These are phyloP conservation scores for Salpingus planirostris DNA, from an alignment of 2,888 invertebrate species.

Conservation along the genomic window DNA sequence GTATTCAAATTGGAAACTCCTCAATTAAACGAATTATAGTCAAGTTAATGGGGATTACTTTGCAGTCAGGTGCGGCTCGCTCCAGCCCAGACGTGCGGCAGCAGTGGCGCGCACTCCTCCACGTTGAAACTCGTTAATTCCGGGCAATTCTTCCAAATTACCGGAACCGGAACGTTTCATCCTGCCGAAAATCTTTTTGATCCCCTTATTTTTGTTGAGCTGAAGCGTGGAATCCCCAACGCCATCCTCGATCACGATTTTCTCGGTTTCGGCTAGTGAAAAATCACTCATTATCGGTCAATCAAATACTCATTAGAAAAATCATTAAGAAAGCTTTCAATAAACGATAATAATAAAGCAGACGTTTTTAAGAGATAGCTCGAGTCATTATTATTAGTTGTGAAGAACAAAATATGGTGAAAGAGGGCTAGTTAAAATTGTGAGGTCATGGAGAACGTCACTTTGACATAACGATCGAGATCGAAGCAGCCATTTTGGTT, in stretches of 20 bases:
- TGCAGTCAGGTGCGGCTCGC: slow-evolving; percentile 32
- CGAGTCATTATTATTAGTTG: slow-evolving; percentile 26
- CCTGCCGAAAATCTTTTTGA: slow-evolving; percentile 60
- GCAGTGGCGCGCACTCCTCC: slow-evolving; percentile 68
- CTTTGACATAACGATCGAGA: too few species aligned
- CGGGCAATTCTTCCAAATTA: slow-evolving; percentile 55
- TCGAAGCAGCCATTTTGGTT: too few species aligned
- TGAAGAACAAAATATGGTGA: too few species aligned
- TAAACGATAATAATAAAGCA: slow-evolving; percentile 5
- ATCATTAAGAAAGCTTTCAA: slow-evolving; percentile 1
- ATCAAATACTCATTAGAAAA: neutral
- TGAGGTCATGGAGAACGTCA: too few species aligned
- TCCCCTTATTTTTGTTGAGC: slow-evolving; percentile 49
- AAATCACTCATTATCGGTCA: neutral
- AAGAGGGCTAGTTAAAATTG: too few species aligned
- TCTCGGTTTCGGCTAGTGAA: slow-evolving; percentile 53
- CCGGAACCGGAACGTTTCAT: slow-evolving; percentile 62
- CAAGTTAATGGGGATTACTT: neutral
- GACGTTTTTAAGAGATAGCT: slow-evolving; percentile 19
- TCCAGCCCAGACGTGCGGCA: slow-evolving; percentile 59
- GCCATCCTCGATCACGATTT: slow-evolving; percentile 43
- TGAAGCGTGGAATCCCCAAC: slow-evolving; percentile 35
- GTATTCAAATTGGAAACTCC: too few species aligned
- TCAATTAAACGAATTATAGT: neutral
- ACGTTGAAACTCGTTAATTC: slow-evolving; percentile 55